Conservation (phyloP, 2,888 invertebrate genomes). For the Synanthedon tipuliformis region DNA sequence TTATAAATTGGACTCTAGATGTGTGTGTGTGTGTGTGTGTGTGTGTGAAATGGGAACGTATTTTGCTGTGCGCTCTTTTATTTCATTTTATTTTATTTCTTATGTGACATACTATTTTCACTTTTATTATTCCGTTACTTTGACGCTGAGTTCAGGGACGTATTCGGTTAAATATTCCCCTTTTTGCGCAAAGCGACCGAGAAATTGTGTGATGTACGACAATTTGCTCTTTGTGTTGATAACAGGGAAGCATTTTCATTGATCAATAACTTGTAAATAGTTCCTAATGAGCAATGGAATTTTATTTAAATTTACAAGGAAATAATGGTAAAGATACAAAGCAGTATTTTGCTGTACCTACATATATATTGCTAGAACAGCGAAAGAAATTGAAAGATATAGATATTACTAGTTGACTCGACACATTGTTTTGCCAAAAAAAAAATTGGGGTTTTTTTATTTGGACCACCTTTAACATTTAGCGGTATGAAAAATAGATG, state of each 20-base stretch:
- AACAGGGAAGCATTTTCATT: background rate
- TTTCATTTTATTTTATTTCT: slow-evolving; percentile 61
- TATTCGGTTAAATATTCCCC: background rate
- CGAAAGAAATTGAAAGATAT: too few relatives aligned
- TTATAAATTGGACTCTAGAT: slow-evolving; percentile 59
- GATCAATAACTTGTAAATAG: background rate
- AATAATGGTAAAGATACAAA: too few relatives aligned
- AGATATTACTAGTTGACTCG: too few relatives aligned
- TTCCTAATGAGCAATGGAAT: background rate
- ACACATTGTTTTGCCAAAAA: too few relatives aligned
- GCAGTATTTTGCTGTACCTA: too few relatives aligned
- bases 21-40: slow-evolving; percentile 45
- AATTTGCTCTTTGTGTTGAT: background rate
- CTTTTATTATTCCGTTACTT: slow-evolving; percentile 20
- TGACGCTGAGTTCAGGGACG: slow-evolving; percentile 3
- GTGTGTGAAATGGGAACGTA: slow-evolving; percentile 38
- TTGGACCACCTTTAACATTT: too few relatives aligned
- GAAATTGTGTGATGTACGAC: background rate
- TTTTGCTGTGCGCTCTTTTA: slow-evolving; percentile 48
- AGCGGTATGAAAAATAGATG: too few relatives aligned
- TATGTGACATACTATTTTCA: slow-evolving; percentile 51
- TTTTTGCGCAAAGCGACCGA: slow-evolving; percentile 1
- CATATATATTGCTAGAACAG: too few relatives aligned
- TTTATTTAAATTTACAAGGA: too few relatives aligned
- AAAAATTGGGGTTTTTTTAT: too few relatives aligned